Percentiles rank a stretch among this genome's conserved stretches.
Evolutionary conservation across 64 coral and sea anemone species (phyloP).

Genomic region (Montipora capricornis): DNA sequence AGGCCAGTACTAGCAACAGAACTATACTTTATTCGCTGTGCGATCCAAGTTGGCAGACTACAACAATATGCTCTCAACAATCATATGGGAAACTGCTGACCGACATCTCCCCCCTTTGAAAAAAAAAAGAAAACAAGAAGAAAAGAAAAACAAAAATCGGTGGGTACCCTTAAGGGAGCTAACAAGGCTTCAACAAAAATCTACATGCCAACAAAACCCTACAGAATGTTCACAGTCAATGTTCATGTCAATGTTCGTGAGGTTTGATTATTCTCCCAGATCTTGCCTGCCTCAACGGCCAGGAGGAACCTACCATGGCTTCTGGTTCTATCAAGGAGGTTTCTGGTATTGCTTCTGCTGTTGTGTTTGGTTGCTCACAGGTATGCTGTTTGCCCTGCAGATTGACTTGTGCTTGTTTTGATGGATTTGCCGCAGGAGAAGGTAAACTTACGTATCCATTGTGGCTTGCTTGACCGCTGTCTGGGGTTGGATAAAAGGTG

Average conservation of each 20-base stretch:
- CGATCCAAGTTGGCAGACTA: slow-evolving; percentile 14
- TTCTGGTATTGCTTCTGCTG: slow-evolving; percentile 6
- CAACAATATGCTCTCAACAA: not conserved
- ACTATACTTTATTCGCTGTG: slow-evolving; percentile 2
- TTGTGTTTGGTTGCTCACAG: not conserved
- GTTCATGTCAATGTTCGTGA: not conserved
- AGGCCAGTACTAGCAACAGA: not conserved
- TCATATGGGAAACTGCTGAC: slow-evolving; percentile 27
- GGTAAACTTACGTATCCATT: too few species aligned
- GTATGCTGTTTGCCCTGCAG: not conserved
- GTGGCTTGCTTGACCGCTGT: too few species aligned
- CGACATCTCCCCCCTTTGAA: slow-evolving; percentile 15
- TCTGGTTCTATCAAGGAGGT: not conserved
- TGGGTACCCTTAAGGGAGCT: too few species aligned
- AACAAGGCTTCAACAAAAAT: too few species aligned
- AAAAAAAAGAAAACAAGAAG: not conserved
- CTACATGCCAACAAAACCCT: too few species aligned
- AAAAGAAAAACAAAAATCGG: not conserved
- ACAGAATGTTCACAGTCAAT: not conserved
- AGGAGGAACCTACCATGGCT: not conserved
- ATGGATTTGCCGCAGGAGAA: not conserved
- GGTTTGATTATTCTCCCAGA: not conserved
- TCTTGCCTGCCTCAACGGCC: not conserved
- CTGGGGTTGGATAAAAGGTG: too few species aligned
- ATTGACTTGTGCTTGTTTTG: not conserved